These are phyloP conservation scores for Phaonia tiefii DNA, from an alignment of 2,888 invertebrate genomes.

Conservation along the genomic window DNA sequence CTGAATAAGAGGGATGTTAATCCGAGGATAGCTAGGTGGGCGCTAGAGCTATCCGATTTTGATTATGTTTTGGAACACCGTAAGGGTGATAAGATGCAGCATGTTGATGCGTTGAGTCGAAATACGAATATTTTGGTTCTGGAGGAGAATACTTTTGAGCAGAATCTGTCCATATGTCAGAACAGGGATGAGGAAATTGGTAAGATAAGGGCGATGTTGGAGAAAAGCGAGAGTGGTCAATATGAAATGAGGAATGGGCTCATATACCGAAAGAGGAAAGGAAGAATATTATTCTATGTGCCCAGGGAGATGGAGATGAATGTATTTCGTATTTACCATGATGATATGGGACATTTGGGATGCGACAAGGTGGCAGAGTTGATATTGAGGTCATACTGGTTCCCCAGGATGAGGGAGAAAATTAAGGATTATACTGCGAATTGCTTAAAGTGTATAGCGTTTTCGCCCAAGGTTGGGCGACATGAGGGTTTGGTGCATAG, in stretches of 20 bases:
- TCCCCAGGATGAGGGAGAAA: slow-evolving; percentile 7
- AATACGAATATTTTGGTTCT: slow-evolving; percentile 44
- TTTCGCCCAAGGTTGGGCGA: slow-evolving; percentile 20
- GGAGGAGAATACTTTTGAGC: slow-evolving; percentile 50
- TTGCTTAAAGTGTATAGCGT: too few species aligned
- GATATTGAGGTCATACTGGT: slow-evolving; percentile 31
- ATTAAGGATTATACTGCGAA: background rate
- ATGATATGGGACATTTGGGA: slow-evolving; percentile 22
- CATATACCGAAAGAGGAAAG: slow-evolving; percentile 6
- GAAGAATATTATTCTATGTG: slow-evolving; percentile 23
- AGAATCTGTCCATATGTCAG: slow-evolving; percentile 47
- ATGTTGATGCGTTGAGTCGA: slow-evolving; percentile 44
- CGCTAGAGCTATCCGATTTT: slow-evolving; percentile 15
- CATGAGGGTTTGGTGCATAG: too few species aligned
- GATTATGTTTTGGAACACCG: slow-evolving; percentile 39
- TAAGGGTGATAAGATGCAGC: slow-evolving; percentile 39
- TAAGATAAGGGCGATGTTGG: slow-evolving; percentile 10
- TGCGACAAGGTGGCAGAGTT: background rate
- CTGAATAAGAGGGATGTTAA: slow-evolving; percentile 48
- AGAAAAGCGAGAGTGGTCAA: too few species aligned
- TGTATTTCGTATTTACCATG: background rate
- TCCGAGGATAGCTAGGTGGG: slow-evolving; percentile 40
- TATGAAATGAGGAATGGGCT: slow-evolving; percentile 21
- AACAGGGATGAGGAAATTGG: slow-evolving; percentile 5
- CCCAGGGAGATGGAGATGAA: background rate